These are phyloP conservation scores for Epirrita christyi DNA, from an alignment of 2,888 invertebrate species.

Conservation along the genomic window DNA sequence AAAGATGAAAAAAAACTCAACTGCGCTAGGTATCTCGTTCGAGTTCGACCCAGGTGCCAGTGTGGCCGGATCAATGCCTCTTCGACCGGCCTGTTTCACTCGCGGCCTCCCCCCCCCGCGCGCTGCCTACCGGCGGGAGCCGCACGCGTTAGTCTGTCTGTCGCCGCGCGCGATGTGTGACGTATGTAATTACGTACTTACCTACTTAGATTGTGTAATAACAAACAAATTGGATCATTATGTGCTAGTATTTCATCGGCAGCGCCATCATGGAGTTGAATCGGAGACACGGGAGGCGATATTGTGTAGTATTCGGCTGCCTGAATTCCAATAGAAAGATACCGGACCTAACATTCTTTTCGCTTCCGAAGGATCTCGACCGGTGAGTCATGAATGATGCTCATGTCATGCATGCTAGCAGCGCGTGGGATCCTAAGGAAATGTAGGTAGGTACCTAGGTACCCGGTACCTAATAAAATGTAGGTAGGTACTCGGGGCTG, in stretches of 20 bases:
- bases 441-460: neutral
- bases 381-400: constrained; percentile 24
- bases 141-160: constrained; percentile 19
- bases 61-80: constrained; percentile 27
- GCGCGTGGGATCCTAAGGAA: neutral
- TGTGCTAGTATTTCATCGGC: too few relatives aligned
- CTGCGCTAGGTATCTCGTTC: constrained; percentile 6
- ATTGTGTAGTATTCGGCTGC: constrained; percentile 26
- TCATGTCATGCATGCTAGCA: neutral
- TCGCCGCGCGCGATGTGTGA: constrained; percentile 16
- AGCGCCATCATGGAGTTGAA: constrained; percentile 11
- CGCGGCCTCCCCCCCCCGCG: constrained; percentile 20
- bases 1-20: too few relatives aligned
- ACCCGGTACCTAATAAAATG: too few relatives aligned
- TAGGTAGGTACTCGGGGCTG: too few relatives aligned
- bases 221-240: too few relatives aligned
- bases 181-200: constrained; percentile 2
- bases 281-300: constrained; percentile 17
- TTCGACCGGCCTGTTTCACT: constrained; percentile 25
- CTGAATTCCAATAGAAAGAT: constrained; percentile 20
- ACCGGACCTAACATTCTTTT: constrained; percentile 26
- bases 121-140: constrained; percentile 25
- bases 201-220: too few relatives aligned
- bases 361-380: constrained; percentile 27
- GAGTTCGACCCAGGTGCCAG: too few relatives aligned